A percentile compares a stretch with the other conserved stretches of the same genome.
Evolutionary conservation across 2,888 invertebrate species (phyloP).

Genomic region (Buathra laborator): DNA sequence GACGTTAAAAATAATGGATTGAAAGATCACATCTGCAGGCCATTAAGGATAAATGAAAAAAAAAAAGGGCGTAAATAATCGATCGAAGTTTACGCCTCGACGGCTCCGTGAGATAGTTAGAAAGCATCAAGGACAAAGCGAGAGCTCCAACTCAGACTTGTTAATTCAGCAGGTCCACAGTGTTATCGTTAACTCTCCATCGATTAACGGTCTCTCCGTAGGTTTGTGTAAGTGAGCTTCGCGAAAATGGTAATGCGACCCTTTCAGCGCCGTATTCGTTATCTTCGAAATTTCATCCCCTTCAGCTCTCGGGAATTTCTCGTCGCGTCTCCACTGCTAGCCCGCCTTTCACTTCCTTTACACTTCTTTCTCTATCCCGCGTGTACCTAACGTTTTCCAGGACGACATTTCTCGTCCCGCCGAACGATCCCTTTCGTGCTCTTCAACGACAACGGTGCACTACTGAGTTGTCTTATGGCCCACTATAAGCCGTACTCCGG

Average conservation of each 20-base stretch:
- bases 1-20: not conserved
- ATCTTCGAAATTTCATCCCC: slow-evolving; percentile 41
- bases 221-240: slow-evolving; percentile 20
- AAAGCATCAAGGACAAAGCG: slow-evolving; percentile 14
- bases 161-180: slow-evolving; percentile 27
- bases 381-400: slow-evolving; percentile 14
- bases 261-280: slow-evolving; percentile 46
- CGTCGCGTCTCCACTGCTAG: not conserved
- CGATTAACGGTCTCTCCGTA: slow-evolving; percentile 3
- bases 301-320: not conserved
- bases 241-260: slow-evolving; percentile 50
- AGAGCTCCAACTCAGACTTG: slow-evolving; percentile 17
- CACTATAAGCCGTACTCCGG: not conserved
- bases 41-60: not conserved
- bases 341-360: not conserved
- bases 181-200: slow-evolving; percentile 42
- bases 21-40: slow-evolving; percentile 4
- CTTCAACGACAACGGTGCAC: not conserved
- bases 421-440: not conserved
- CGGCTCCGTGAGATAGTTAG: not conserved
- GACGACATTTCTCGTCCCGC: slow-evolving; percentile 4
- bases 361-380: slow-evolving; percentile 8
- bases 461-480: slow-evolving; percentile 21
- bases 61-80: not conserved
- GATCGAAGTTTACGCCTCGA: slow-evolving; percentile 2